phyloP scores from a whole-genome alignment of 2,797 vertebrate species.

The Chromobotia macracanthus region DNA sequence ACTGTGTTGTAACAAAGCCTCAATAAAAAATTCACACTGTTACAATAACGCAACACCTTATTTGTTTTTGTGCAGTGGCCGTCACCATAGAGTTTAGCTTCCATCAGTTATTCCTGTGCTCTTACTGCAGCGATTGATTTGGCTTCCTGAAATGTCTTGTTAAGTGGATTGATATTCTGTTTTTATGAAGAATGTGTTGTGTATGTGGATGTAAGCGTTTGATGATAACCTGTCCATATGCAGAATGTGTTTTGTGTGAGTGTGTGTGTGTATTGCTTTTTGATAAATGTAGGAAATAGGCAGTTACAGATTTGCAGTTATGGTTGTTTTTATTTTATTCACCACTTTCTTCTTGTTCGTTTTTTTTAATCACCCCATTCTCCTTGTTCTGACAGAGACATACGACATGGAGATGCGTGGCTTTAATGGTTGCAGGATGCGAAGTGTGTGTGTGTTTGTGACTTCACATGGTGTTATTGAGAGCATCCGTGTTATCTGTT shows the following conservation, averaged over 20 bases:
- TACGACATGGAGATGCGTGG: conserved; percentile 70
- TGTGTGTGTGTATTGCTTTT: conserved; percentile 41
- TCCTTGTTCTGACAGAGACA: conserved; percentile 68
- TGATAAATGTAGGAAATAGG: conserved; percentile 72
- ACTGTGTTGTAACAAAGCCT: too few species aligned
- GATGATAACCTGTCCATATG: conserved; percentile 64
- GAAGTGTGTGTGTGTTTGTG: background rate
- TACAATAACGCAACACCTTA: background rate
- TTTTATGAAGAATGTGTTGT: conserved; percentile 51
- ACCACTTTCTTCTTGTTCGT: conserved; percentile 47
- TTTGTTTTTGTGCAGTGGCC: background rate
- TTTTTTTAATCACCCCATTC: conserved; percentile 14
- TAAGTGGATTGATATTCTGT: conserved; percentile 71
- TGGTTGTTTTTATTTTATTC: conserved; percentile 72
- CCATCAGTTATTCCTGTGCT: background rate
- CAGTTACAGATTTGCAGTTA: conserved; percentile 70
- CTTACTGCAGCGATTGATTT: conserved; percentile 70
- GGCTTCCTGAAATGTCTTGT: conserved; percentile 71
- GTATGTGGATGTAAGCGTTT: conserved; percentile 28
- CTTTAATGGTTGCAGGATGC: conserved; percentile 66
- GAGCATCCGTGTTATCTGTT: conserved; percentile 71
- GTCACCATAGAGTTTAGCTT: background rate
- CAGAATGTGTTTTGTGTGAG: conserved; percentile 29
- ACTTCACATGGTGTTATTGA: conserved; percentile 72
- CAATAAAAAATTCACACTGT: background rate